A percentile compares a stretch with the other conserved stretches of the same genome.
phyloP scores from a whole-genome alignment of 2,797 vertebrate genomes.

The Arvicola amphibius region DNA sequence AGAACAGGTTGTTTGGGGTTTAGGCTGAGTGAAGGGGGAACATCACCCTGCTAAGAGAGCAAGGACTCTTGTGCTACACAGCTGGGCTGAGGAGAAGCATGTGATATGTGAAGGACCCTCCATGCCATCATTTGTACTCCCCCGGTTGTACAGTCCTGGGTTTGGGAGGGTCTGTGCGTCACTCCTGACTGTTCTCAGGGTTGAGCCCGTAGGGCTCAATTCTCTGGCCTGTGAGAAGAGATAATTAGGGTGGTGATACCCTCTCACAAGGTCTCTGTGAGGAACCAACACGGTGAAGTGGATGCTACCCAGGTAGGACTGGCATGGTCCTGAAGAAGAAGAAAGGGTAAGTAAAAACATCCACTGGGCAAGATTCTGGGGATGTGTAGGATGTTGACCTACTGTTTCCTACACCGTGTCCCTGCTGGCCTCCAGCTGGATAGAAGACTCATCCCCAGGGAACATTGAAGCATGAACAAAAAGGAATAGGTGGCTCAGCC shows the following conservation, averaged over 20 bases:
- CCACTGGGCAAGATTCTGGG: fast-evolving
- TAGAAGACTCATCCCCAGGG: no score
- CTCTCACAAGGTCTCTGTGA: no score
- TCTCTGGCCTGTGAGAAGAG: not conserved
- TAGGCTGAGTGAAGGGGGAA: no score
- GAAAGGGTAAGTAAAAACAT: not conserved
- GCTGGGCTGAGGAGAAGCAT: not conserved
- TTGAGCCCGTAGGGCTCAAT: not conserved
- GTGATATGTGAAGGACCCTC: fast-evolving
- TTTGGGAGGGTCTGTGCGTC: not conserved
- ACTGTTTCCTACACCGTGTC: fast-evolving
- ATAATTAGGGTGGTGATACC: not conserved
- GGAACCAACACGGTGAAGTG: not conserved
- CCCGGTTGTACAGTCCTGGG: not conserved
- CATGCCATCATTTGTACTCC: not conserved
- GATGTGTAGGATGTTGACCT: no score
- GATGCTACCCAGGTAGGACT: fast-evolving
- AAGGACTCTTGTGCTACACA: not conserved
- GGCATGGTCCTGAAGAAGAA: not conserved
- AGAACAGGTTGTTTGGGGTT: not conserved
- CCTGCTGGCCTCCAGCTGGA: not conserved
- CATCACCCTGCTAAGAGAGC: not conserved
- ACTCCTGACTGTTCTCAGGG: not conserved
- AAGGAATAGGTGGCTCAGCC: not conserved
- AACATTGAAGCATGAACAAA: not conserved